phyloP scores from a whole-genome alignment of 2,113 vertebrate genomes.

The Psittacus erithacus region DNA sequence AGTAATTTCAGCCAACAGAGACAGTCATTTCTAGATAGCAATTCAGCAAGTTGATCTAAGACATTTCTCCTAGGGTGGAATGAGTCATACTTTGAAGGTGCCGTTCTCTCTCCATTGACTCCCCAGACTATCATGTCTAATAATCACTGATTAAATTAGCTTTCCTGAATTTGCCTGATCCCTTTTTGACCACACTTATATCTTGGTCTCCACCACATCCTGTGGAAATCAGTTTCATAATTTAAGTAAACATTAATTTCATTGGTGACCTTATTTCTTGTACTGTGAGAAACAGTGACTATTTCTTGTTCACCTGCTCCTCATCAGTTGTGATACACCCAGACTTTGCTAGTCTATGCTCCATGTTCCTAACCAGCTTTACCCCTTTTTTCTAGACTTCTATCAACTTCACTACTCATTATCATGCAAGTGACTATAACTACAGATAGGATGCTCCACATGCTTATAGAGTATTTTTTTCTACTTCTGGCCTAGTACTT shows the following conservation, averaged over 20 bases:
- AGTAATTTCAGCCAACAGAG: neutral
- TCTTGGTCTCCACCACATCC: slow-evolving; percentile 50
- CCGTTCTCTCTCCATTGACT: slow-evolving; percentile 37
- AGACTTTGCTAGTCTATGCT: neutral
- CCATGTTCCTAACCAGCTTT: neutral
- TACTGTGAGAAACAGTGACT: neutral
- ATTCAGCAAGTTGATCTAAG: neutral
- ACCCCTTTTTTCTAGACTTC: neutral
- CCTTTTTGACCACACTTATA: slow-evolving; percentile 52
- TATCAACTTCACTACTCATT: neutral
- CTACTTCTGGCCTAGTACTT: neutral
- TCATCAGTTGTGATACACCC: neutral
- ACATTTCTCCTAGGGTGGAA: neutral
- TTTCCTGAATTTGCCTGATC: slow-evolving; percentile 45
- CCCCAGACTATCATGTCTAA: slow-evolving; percentile 55
- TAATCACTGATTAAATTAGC: slow-evolving; percentile 57
- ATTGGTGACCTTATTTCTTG: slow-evolving; percentile 37
- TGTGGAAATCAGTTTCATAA: slow-evolving; percentile 43
- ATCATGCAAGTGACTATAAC: neutral
- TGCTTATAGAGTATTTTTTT: neutral
- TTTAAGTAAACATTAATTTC: slow-evolving; percentile 18
- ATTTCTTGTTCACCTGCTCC: neutral
- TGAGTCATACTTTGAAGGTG: slow-evolving; percentile 52
- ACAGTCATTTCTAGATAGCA: neutral
- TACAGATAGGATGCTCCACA: neutral